Evolutionary conservation across 2,797 vertebrate genomes (phyloP).

Genomic region (Squalus acanthias): DNA sequence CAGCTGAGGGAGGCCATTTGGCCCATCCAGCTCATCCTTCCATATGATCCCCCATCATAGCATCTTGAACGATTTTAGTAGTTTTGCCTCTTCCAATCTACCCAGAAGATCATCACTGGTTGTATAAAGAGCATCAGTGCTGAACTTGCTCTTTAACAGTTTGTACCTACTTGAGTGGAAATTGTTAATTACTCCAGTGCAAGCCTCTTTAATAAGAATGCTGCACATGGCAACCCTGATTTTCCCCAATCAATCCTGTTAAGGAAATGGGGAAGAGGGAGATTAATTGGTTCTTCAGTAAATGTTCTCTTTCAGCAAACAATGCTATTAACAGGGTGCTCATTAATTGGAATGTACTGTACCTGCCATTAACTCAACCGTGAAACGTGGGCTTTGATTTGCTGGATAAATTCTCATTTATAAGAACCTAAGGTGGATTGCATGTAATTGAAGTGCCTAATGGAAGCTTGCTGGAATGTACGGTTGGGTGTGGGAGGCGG

Average conservation of each 20-base stretch:
- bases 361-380: neutral
- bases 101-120: neutral
- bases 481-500: neutral
- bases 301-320: neutral
- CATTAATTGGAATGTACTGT: neutral
- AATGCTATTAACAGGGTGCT: neutral
- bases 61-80: neutral
- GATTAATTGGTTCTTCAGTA: neutral
- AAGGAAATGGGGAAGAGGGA: neutral
- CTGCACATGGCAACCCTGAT: neutral
- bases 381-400: neutral
- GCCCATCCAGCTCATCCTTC: neutral
- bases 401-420: neutral
- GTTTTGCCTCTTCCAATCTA: neutral
- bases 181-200: neutral
- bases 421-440: neutral
- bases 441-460: neutral
- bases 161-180: neutral
- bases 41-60: neutral
- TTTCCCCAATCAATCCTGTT: neutral
- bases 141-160: neutral
- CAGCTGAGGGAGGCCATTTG: neutral
- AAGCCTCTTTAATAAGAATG: neutral
- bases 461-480: neutral
- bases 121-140: neutral